Percentiles rank a stretch among this genome's conserved stretches.
phyloP scores from a whole-genome alignment of 2,113 vertebrate species.

The Eulemur rufifrons region DNA sequence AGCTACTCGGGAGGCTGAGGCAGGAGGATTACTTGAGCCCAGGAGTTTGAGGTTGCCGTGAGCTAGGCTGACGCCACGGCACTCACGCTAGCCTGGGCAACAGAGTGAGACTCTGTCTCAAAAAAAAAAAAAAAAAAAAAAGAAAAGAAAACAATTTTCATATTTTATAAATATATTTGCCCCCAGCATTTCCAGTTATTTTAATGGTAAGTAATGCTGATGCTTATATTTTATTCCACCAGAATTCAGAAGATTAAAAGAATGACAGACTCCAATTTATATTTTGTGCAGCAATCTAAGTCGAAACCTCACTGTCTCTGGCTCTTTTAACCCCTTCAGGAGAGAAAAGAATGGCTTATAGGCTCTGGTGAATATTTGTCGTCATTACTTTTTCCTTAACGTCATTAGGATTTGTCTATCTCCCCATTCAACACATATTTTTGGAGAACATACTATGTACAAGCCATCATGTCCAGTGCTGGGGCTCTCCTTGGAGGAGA shows the following conservation, averaged over 20 bases:
- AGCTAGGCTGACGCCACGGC: too few relatives aligned
- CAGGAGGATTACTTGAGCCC: too few relatives aligned
- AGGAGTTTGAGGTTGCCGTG: too few relatives aligned
- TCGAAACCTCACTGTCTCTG: background rate
- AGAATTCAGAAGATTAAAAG: background rate
- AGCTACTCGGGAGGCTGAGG: too few relatives aligned
- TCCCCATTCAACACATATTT: background rate
- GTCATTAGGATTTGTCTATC: background rate
- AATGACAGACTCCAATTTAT: background rate
- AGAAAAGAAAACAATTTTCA: background rate
- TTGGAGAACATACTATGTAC: background rate
- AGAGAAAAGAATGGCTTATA: background rate
- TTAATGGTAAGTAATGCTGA: background rate
- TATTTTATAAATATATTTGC: background rate
- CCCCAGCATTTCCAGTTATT: background rate
- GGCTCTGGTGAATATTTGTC: background rate
- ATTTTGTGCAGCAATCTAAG: background rate
- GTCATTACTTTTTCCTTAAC: background rate
- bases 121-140: too few relatives aligned
- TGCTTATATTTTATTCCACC: background rate
- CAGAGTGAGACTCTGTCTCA: too few relatives aligned
- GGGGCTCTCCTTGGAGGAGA: background rate
- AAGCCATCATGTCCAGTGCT: background rate
- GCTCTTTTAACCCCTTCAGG: background rate
- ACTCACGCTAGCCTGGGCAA: too few relatives aligned